These are phyloP conservation scores for Spilogale gracilis DNA, from an alignment of 2,113 vertebrate species.

Conservation along the genomic window DNA sequence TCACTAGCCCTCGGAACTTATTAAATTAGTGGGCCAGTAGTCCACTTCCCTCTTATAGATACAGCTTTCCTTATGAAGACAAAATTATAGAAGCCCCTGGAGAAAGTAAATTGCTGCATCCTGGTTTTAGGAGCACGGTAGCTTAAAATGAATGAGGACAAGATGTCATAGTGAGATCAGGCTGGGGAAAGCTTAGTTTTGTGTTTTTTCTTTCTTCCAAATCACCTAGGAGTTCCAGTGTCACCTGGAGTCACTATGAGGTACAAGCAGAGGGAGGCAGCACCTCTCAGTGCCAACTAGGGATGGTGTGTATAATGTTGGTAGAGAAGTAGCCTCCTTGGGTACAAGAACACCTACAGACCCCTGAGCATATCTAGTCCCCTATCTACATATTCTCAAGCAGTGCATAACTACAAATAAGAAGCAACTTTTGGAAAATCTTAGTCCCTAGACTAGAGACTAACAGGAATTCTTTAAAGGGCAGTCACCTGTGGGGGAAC, in stretches of 20 bases:
- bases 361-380: neutral
- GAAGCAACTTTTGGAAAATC: neutral
- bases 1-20: neutral
- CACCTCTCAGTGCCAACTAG: neutral
- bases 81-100: neutral
- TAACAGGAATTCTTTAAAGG: neutral
- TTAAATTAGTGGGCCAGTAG: neutral
- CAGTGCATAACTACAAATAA: neutral
- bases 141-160: neutral
- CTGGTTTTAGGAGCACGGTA: neutral
- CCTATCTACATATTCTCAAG: neutral
- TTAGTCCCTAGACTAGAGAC: neutral
- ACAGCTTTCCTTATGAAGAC: neutral
- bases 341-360: neutral
- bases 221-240: neutral
- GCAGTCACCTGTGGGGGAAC: neutral
- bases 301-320: rapidly evolving
- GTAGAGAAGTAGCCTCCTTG: neutral
- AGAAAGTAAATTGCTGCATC: neutral
- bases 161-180: neutral
- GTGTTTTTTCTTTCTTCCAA: neutral
- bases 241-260: neutral
- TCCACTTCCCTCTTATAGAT: neutral
- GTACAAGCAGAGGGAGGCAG: neutral
- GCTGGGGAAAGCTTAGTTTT: neutral